A percentile compares a stretch with the other conserved stretches of the same genome.
phyloP scores from a whole-genome alignment of 37 sponge, comb jelly and placozoan species.

The Aplysina aerophoba region DNA sequence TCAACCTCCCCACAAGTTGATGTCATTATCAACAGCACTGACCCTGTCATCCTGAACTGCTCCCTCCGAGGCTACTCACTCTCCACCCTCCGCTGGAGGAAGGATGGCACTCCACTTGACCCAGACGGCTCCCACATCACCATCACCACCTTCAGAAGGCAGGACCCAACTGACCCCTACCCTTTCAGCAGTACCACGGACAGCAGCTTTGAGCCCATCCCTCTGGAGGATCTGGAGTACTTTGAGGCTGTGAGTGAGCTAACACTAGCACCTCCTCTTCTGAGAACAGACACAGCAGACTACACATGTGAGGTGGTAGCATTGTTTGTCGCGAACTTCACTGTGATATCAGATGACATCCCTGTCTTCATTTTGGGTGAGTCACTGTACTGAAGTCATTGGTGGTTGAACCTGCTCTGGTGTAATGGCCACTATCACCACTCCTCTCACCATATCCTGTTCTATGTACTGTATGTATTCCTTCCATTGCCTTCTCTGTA shows the following conservation, averaged over 20 bases:
- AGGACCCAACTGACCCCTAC: not conserved
- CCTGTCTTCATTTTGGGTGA: conserved; percentile 50
- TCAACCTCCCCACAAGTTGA: not conserved
- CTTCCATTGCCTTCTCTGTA: no score
- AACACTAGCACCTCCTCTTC: conserved; percentile 20
- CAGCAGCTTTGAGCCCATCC: not conserved
- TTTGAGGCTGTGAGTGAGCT: conserved; percentile 50
- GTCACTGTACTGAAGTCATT: not conserved
- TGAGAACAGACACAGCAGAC: conserved; percentile 63
- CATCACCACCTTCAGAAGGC: not conserved
- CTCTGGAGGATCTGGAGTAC: not conserved
- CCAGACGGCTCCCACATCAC: conserved; percentile 1
- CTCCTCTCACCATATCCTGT: no score
- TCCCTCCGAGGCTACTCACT: not conserved
- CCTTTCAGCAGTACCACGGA: not conserved
- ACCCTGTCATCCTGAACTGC: not conserved
- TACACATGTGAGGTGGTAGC: conserved; percentile 64
- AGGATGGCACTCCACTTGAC: not conserved
- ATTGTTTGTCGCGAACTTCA: not conserved
- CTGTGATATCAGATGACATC: conserved; percentile 9
- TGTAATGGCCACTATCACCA: no score
- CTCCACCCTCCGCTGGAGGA: not conserved
- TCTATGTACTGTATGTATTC: no score
- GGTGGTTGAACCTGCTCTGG: no score
- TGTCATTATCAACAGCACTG: not conserved